Base-by-base conservation (phyloP, 2,797 vertebrate species). In the Hylomyscus alleni region DNA sequence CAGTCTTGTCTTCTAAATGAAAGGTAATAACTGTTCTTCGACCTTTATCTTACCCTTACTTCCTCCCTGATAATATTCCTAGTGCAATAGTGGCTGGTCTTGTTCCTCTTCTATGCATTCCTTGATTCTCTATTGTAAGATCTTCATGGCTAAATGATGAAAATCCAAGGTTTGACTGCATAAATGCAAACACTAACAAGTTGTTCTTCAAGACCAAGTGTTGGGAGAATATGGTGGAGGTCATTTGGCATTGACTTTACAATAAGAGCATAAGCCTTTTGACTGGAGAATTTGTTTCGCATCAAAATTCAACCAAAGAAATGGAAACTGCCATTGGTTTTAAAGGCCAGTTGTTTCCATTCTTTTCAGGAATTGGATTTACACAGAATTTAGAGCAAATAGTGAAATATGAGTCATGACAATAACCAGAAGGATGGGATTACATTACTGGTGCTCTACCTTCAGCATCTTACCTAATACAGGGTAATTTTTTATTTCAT, bases 1-100 rank as follows among this genome's bases (percentile, higher is more conserved):
- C 73, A 92, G 85, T 78, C 96, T 89, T 97, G 73, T 97, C 95
- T 98, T 92, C 89, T 94, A 97, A 98, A 98, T 95, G 93, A 98
- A 98, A 98, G 76, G 34, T 95, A 98, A 97, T 95, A 97, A 90
- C 17, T 90, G 95, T 92, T 96, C 44, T 31, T 89, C 54, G 93
- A 77, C 31, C 83, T 95, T 96, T 96, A 54, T 85, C 97, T 93
- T 67, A 24, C 44, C 40, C 40, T 2, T 40, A 78, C 52, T 37
- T 93, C 80, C 44, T 97, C 87, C 89, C 6, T 90, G 80, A 87
- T 87, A 86, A 87, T 92, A 89, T 95, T 97, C 91, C 96, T 69
- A 83, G 83, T 19, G 80, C 58, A 92, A 89, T 83, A 54, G 95
- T 94, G 69, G 96, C 88, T 94, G 96, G 84, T 96, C 97, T 90